Evolutionary conservation across 2,888 invertebrate species (phyloP), one percentile per base, ranked within the genome.

Genomic region (Drosophila aldrichi): DNA sequence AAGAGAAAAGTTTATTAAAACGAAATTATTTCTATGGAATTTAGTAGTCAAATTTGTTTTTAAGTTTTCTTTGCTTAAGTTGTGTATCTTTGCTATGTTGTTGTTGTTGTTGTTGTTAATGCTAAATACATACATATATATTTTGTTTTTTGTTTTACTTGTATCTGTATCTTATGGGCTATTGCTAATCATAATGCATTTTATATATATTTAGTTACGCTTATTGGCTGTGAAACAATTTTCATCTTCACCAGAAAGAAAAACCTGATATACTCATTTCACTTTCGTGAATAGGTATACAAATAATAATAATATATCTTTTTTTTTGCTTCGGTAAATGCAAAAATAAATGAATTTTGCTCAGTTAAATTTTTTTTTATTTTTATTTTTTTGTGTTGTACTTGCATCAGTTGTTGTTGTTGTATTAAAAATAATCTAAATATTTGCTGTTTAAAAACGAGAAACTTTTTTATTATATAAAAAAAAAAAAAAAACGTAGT

Each of bases 121-220:
- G 55, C 71, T 69, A 74, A 60, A 71, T 74, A 72, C 71, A 71
- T 74, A 74, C 71, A 81, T 70, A 74, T 82, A 36, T 52, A 38
- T 52, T 22, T 40, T 25, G 22, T 48, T 38, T 38, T 38, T 51
- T 57, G 7, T 44, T 43, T 22, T 44, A 49, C 18, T 18, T 49
- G 48, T 86, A 68, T 70, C 74, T 70, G 81, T 79, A 81, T 49
- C 89, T 90, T 90, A 89, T 82, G 82, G 89, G 88, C 90, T 90
- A 90, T 88, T 88, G 87, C 79, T 90, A 84, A 87, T 81, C 72
- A 86, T 85, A 87, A 88, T 81, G 71, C 71, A 71, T 64, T 70
- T 49, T 52, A 52, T 62, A 52, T 62, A 70, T 67, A 65, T 79
- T 65, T 73, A 78, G 72, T 77, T 81, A 82, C 75, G 81, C 80